Evolutionary conservation across 2,888 invertebrate species (phyloP).

Genomic region (Flabesymbios commensalis): DNA sequence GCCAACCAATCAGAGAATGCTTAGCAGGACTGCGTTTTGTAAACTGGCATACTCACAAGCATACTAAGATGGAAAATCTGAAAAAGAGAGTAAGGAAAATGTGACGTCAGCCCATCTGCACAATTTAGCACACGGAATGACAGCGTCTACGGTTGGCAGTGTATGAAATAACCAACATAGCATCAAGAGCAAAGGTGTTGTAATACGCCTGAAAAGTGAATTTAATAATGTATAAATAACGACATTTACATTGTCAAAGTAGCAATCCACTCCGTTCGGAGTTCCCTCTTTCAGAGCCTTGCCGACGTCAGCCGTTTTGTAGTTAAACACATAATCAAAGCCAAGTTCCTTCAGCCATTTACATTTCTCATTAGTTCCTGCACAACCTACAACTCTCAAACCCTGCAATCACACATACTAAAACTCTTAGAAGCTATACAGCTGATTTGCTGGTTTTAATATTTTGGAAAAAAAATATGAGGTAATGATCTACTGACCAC

Average conservation of each 20-base stretch:
- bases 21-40: too few species aligned
- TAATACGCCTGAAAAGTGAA: slow-evolving; percentile 69
- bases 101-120: too few species aligned
- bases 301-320: slow-evolving; percentile 69
- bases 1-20: too few species aligned
- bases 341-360: slow-evolving; percentile 71
- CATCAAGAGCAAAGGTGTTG: not conserved
- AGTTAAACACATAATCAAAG: slow-evolving; percentile 74
- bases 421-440: not conserved
- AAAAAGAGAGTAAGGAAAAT: too few species aligned
- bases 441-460: not conserved
- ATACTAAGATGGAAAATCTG: too few species aligned
- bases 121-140: too few species aligned
- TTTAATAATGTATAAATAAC: not conserved
- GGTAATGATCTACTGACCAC: not conserved
- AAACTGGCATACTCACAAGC: too few species aligned
- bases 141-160: not conserved
- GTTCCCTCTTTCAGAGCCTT: slow-evolving; percentile 68
- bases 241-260: slow-evolving; percentile 75
- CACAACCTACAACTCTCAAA: slow-evolving; percentile 73
- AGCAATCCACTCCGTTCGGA: slow-evolving; percentile 76
- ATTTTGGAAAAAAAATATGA: not conserved
- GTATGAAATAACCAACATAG: not conserved
- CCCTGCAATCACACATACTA: slow-evolving; percentile 36
- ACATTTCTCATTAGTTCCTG: slow-evolving; percentile 74